A percentile compares a stretch with the other conserved stretches of the same genome.
phyloP scores from a whole-genome alignment of 1,140 invertebrate genomes.

The Vanessa tameamea region DNA sequence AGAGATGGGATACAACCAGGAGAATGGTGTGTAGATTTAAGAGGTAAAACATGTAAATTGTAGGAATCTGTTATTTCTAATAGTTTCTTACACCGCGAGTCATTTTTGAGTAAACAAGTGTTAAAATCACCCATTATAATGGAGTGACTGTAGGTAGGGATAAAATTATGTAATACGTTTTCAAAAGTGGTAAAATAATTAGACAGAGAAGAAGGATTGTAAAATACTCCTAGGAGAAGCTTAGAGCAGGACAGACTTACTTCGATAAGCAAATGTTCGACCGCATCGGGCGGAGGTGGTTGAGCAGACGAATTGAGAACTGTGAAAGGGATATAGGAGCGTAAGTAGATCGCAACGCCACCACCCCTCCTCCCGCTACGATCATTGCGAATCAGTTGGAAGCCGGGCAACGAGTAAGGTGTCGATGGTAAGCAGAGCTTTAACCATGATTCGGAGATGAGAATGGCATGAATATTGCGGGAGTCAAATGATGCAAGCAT shows the following conservation, averaged over 20 bases:
- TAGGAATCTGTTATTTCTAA: not conserved
- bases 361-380: not conserved
- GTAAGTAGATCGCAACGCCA: not conserved
- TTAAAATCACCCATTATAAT: conserved; percentile 30
- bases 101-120: conserved; percentile 17
- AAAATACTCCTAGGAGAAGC: conserved; percentile 19
- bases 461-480: conserved; percentile 16
- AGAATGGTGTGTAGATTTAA: no score
- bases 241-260: not conserved
- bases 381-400: conserved; percentile 23
- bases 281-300: not conserved
- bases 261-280: not conserved
- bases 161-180: conserved; percentile 4
- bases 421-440: conserved; percentile 14
- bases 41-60: not conserved
- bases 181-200: not conserved
- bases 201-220: not conserved
- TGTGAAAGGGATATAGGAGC: not conserved
- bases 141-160: conserved; percentile 13
- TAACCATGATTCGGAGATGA: conserved; percentile 18
- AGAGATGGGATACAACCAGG: not conserved
- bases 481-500: conserved; percentile 9
- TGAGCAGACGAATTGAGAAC: not conserved
- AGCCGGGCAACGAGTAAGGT: conserved; percentile 14
- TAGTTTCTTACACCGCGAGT: not conserved